Percentiles rank a stretch among this genome's conserved stretches.
phyloP scores from a whole-genome alignment of 2,797 vertebrate species.

The Ctenopoma multispine region DNA sequence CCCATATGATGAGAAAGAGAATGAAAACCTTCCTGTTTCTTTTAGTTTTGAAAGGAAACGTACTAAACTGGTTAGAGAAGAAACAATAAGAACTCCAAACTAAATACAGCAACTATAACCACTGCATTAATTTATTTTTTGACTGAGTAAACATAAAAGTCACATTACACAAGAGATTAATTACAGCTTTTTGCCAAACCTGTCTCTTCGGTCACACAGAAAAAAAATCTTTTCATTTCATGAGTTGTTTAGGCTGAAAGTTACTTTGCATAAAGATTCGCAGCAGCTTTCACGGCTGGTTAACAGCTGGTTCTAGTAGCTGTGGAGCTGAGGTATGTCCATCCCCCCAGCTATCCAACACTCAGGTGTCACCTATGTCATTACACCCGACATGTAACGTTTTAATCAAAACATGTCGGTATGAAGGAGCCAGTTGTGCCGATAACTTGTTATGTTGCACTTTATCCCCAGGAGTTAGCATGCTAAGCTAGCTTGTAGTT shows the following conservation, averaged over 20 bases:
- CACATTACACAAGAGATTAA: no score
- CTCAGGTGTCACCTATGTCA: neutral
- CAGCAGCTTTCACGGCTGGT: neutral
- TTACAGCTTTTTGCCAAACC: no score
- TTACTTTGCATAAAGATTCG: neutral
- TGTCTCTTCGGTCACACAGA: no score
- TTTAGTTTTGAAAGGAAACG: no score
- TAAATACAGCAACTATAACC: no score
- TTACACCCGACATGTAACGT: rapidly evolving
- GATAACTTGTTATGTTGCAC: neutral
- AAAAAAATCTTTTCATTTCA: no score
- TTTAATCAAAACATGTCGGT: rapidly evolving
- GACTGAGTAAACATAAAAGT: no score
- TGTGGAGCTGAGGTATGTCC: conserved; percentile 3
- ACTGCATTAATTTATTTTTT: no score
- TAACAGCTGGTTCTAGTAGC: conserved; percentile 42
- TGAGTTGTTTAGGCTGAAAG: neutral
- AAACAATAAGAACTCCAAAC: no score
- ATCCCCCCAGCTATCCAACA: neutral
- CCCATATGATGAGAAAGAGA: no score
- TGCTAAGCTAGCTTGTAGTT: conserved; percentile 61
- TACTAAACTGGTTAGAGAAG: no score
- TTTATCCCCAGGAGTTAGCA: conserved; percentile 5
- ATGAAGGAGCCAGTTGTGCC: neutral
- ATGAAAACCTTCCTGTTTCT: no score